Evolutionary conservation across 2,113 vertebrate genomes (phyloP).

Genomic region (Grammomys dolichurus): DNA sequence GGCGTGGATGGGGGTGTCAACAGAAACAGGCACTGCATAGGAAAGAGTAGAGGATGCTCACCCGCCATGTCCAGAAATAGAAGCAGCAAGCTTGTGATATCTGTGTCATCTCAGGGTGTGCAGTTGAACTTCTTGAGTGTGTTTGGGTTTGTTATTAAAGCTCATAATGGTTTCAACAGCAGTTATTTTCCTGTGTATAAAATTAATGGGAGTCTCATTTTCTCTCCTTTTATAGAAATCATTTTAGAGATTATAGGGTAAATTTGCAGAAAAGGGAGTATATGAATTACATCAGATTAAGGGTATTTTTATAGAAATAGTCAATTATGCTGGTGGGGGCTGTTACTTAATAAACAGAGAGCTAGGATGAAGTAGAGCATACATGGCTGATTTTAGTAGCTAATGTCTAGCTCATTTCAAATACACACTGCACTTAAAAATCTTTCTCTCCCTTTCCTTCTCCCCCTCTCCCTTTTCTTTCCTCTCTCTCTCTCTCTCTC

Average conservation of each 20-base stretch:
- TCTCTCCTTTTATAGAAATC: conserved; percentile 51
- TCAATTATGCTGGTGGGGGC: conserved; percentile 54
- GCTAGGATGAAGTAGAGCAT: conserved; percentile 14
- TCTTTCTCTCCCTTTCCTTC: background rate
- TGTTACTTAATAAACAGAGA: conserved; percentile 63
- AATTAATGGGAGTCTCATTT: conserved; percentile 45
- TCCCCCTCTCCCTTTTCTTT: background rate
- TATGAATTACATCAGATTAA: conserved; percentile 41
- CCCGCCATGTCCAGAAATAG: background rate
- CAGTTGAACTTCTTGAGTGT: background rate
- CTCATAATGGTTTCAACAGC: background rate
- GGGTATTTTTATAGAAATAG: conserved; percentile 61
- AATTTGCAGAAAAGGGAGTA: conserved; percentile 40
- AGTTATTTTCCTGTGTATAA: conserved; percentile 45
- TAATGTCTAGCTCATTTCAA: conserved; percentile 56
- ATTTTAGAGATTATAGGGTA: conserved; percentile 54
- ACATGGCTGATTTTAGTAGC: conserved; percentile 50
- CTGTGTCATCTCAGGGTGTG: background rate
- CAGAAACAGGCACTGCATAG: background rate
- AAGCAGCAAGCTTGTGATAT: conserved; percentile 24
- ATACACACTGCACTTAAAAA: conserved; percentile 11
- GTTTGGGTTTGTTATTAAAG: conserved; percentile 50
- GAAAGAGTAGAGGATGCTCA: background rate
- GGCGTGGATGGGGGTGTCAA: background rate
- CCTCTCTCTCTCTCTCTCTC: background rate